These are phyloP conservation scores for Cochlearius cochlearius DNA, from an alignment of 2,113 vertebrate species.

Conservation along the genomic window DNA sequence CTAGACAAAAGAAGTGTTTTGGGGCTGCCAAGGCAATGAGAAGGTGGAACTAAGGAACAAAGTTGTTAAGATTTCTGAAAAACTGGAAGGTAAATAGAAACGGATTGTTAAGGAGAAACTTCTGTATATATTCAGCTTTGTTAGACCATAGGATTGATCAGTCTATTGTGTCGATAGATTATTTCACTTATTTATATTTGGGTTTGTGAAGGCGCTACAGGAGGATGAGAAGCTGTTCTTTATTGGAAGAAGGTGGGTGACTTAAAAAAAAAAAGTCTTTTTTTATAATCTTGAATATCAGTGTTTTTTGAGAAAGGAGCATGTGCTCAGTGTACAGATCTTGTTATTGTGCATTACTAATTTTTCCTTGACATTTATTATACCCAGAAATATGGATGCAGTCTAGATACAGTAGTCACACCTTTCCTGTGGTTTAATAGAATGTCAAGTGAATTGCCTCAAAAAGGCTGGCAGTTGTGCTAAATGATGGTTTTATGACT, in stretches of 20 bases:
- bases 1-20: not conserved
- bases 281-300: not conserved
- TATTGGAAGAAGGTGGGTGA: not conserved
- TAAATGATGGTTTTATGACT: slow-evolving; percentile 11
- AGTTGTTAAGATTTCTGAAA: not conserved
- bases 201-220: not conserved
- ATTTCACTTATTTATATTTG: not conserved
- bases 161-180: not conserved
- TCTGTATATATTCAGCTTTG: not conserved
- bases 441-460: not conserved
- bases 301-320: not conserved
- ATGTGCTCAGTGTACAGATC: not conserved
- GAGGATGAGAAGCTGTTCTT: not conserved
- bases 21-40: not conserved
- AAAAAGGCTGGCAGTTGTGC: not conserved
- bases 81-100: not conserved
- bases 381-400: not conserved
- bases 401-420: not conserved
- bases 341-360: not conserved
- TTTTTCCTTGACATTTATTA: slow-evolving; percentile 1
- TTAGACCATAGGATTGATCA: not conserved
- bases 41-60: not conserved
- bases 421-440: not conserved
- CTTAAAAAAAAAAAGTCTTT: fast-evolving
- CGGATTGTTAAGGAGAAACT: not conserved